Conservation (phyloP, 2,797 vertebrate genomes). For the Eulemur rubriventer region DNA sequence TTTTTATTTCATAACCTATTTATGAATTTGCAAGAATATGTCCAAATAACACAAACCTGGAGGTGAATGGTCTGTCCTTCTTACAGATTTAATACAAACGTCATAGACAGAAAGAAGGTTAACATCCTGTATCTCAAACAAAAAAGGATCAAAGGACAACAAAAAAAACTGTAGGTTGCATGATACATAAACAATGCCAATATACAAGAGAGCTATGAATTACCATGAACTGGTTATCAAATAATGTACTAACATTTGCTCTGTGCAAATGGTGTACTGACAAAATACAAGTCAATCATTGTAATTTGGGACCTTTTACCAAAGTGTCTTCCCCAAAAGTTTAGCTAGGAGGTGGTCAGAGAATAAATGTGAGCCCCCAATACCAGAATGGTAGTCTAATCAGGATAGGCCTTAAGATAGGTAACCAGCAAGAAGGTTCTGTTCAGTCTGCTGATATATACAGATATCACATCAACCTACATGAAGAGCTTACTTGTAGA, state of each 20-base stretch:
- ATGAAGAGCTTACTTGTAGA: background rate
- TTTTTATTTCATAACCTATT: background rate
- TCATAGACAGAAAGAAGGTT: background rate
- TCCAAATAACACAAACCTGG: background rate
- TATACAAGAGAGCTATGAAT: background rate
- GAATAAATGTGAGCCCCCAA: background rate
- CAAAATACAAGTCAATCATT: background rate
- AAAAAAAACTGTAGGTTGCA: background rate
- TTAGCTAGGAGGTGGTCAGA: background rate
- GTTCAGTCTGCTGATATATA: background rate
- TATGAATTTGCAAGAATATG: background rate
- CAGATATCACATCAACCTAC: background rate
- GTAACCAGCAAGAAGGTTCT: background rate
- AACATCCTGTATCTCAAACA: background rate
- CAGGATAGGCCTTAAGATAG: background rate
- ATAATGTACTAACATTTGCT: background rate
- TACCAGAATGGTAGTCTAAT: background rate
- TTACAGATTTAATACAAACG: background rate
- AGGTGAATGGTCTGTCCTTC: background rate
- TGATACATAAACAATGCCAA: background rate
- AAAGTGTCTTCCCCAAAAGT: background rate
- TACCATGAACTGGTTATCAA: background rate
- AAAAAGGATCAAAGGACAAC: background rate
- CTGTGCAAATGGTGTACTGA: background rate
- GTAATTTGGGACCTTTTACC: background rate